Percentiles rank a stretch among this genome's conserved stretches.
Conservation (phyloP, 2,113 vertebrate species). For the Chelonoidis abingdonii region DNA sequence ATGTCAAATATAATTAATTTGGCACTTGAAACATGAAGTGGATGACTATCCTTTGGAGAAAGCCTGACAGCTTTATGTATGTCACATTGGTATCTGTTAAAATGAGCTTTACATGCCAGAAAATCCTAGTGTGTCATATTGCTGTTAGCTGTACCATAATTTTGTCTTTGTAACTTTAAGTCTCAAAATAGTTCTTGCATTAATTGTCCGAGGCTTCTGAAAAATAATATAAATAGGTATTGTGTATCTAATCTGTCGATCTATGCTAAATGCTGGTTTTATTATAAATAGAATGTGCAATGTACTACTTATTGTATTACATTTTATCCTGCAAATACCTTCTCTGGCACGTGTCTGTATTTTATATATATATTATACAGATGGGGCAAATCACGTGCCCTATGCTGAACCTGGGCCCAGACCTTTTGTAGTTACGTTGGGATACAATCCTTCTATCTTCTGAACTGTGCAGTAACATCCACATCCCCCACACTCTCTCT, state of each 20-base stretch:
- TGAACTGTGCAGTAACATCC: accelerated
- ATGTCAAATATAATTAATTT: slow-evolving; percentile 82
- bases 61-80: slow-evolving; percentile 77
- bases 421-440: not conserved
- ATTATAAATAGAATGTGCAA: slow-evolving; percentile 42
- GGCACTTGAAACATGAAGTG: slow-evolving; percentile 70
- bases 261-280: slow-evolving; percentile 50
- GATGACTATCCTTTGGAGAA: slow-evolving; percentile 74
- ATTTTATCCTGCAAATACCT: too few relatives aligned
- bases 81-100: slow-evolving; percentile 75
- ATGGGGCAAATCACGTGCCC: slow-evolving; percentile 15
- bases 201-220: slow-evolving; percentile 63
- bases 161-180: slow-evolving; percentile 54
- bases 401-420: not conserved
- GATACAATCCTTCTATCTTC: not conserved
- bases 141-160: slow-evolving; percentile 72
- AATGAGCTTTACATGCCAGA: slow-evolving; percentile 72
- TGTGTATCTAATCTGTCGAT: slow-evolving; percentile 39
- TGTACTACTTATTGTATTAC: slow-evolving; percentile 41
- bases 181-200: slow-evolving; percentile 50
- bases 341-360: too few relatives aligned
- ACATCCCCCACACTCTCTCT: not conserved
- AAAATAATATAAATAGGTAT: slow-evolving; percentile 63
- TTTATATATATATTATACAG: slow-evolving; percentile 33
- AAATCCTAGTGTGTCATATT: slow-evolving; percentile 57